phyloP scores from a whole-genome alignment of 2,888 invertebrate genomes.

The Thymelicus lineola region DNA sequence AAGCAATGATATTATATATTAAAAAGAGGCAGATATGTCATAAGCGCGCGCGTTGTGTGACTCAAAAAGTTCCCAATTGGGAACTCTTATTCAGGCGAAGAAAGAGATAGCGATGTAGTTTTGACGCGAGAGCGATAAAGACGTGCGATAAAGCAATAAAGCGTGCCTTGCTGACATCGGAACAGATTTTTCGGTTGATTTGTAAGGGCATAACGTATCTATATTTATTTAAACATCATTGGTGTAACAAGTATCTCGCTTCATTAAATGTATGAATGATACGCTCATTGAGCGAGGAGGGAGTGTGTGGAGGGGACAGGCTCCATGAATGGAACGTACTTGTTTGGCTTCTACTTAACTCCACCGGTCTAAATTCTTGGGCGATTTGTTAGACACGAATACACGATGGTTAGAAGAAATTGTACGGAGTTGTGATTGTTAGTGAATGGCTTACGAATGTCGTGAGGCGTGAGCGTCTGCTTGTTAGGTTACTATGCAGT shows the following conservation, averaged over 20 bases:
- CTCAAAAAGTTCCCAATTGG: too few species aligned
- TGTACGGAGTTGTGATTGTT: slow-evolving; percentile 5
- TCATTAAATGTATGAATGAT: slow-evolving; percentile 56
- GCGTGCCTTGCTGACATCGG: too few species aligned
- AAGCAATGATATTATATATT: too few species aligned
- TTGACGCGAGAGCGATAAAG: too few species aligned
- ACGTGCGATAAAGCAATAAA: too few species aligned
- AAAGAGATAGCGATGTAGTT: too few species aligned
- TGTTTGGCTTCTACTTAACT: slow-evolving; percentile 31
- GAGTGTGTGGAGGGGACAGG: slow-evolving; percentile 45
- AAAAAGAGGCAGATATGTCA: too few species aligned
- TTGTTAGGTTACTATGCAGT: background rate
- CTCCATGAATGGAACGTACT: slow-evolving; percentile 51
- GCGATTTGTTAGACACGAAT: slow-evolving; percentile 19
- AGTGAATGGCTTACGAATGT: background rate
- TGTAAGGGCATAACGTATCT: too few species aligned
- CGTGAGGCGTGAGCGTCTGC: background rate
- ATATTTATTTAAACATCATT: too few species aligned
- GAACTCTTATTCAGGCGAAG: too few species aligned
- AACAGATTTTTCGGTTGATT: too few species aligned
- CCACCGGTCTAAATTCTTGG: slow-evolving; percentile 24
- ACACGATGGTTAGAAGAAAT: slow-evolving; percentile 16
- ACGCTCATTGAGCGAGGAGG: slow-evolving; percentile 46
- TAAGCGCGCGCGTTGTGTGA: too few species aligned
- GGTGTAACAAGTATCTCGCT: slow-evolving; percentile 49